Evolutionary conservation across 2,797 vertebrate species (phyloP).

Genomic region (Amblyopsis hoosieri): DNA sequence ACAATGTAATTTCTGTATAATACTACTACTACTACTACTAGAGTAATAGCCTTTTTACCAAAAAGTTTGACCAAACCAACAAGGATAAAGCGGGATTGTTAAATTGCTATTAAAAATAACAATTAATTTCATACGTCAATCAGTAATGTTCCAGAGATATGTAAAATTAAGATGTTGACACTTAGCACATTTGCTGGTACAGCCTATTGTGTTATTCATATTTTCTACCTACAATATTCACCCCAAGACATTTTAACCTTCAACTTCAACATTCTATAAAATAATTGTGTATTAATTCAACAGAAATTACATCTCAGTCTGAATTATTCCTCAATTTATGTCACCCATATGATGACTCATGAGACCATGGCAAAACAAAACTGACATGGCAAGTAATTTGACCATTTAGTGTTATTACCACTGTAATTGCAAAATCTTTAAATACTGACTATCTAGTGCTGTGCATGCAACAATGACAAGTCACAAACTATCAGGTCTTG

Average conservation of each 20-base stretch:
- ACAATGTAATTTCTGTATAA: no score
- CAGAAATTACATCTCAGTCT: conserved; percentile 27
- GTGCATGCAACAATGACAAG: conserved; percentile 18
- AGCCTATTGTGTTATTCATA: not conserved
- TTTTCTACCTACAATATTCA: not conserved
- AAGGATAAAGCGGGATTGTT: no score
- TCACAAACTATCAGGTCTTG: conserved; percentile 11
- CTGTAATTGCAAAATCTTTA: conserved; percentile 12
- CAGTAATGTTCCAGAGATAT: not conserved
- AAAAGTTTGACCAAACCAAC: no score
- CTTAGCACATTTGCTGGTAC: not conserved
- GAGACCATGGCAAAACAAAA: conserved; percentile 17
- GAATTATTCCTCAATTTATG: conserved; percentile 26
- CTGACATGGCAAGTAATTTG: conserved; percentile 18
- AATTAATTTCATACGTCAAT: no score
- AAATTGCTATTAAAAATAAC: no score
- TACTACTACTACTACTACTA: no score
- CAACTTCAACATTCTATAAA: conserved; percentile 7
- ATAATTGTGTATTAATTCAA: conserved; percentile 39
- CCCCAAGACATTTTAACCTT: not conserved
- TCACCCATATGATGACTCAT: not conserved
- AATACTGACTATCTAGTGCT: conserved; percentile 5
- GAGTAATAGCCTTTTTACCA: no score
- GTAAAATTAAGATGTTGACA: not conserved
- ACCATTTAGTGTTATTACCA: conserved; percentile 30